phyloP scores from a whole-genome alignment of 2,888 invertebrate genomes.

The Mallateleia sp. region DNA sequence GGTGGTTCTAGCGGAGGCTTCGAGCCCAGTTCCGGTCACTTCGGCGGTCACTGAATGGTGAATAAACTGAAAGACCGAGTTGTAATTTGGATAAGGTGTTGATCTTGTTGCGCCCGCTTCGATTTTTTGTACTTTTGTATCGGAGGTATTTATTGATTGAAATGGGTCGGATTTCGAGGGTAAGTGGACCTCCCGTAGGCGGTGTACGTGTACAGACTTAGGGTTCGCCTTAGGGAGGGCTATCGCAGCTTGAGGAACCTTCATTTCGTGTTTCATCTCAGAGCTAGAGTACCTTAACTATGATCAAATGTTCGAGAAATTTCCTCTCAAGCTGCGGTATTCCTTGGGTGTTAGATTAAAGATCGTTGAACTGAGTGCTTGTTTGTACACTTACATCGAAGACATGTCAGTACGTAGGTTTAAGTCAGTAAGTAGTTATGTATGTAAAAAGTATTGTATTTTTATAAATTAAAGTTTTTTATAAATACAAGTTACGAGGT shows the following conservation, averaged over 20 bases:
- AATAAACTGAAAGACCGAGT: slow-evolving; percentile 37
- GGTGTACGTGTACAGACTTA: slow-evolving; percentile 21
- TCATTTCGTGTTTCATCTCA: background rate
- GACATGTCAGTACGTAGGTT: slow-evolving; percentile 46
- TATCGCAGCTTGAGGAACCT: background rate
- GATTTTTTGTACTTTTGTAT: slow-evolving; percentile 60
- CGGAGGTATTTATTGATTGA: slow-evolving; percentile 65
- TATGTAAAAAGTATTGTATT: slow-evolving; percentile 75
- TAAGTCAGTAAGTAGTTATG: slow-evolving; percentile 53
- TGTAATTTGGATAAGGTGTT: slow-evolving; percentile 36
- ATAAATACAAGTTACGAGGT: slow-evolving; percentile 28
- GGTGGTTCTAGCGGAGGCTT: slow-evolving; percentile 58
- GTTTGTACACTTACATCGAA: slow-evolving; percentile 36
- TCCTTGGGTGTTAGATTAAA: background rate
- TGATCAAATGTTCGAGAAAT: background rate
- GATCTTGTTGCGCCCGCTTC: slow-evolving; percentile 26
- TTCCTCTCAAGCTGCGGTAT: background rate
- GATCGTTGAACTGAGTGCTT: background rate
- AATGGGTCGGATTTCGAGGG: slow-evolving; percentile 29
- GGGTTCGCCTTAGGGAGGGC: too few species aligned
- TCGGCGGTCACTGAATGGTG: slow-evolving; percentile 51
- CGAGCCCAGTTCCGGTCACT: slow-evolving; percentile 76
- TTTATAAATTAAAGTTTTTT: slow-evolving; percentile 72
- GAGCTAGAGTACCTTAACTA: background rate
- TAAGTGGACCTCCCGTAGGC: slow-evolving; percentile 15